Percentiles rank a stretch among this genome's conserved stretches.
phyloP scores from a whole-genome alignment of 1,140 invertebrate genomes.

The Polypedilum pembai region DNA sequence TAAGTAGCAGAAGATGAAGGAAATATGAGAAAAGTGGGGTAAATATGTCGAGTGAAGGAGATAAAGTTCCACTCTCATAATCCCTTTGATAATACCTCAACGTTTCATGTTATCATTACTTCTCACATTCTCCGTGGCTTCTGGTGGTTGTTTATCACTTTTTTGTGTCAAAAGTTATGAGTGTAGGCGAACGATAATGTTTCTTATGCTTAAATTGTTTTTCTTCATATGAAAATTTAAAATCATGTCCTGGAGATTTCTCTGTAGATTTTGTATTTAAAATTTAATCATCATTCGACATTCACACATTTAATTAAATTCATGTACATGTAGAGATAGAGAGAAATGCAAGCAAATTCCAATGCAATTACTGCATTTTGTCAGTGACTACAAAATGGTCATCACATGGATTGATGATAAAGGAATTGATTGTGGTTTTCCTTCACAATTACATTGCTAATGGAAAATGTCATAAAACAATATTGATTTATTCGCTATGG shows the following conservation, averaged over 20 bases:
- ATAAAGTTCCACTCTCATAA: conserved; percentile 1
- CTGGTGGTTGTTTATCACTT: not conserved
- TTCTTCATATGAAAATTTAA: not conserved
- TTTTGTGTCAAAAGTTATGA: not conserved
- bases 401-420: not conserved
- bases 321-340: not conserved
- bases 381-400: not conserved
- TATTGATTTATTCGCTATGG: not conserved
- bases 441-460: conserved; percentile 15
- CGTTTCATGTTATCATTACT: not conserved
- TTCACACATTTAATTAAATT: conserved; percentile 12
- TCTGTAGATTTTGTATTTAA: not conserved
- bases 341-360: not conserved
- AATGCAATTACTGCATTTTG: conserved; percentile 6
- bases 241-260: not conserved
- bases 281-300: not conserved
- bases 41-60: not conserved
- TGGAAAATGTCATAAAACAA: conserved; percentile 12
- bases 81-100: not conserved
- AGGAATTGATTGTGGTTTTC: conserved; percentile 17
- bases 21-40: not conserved
- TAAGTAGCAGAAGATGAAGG: not conserved
- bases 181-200: not conserved
- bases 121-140: not conserved
- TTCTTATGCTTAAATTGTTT: not conserved